A percentile compares a stretch with the other conserved stretches of the same genome.
These are phyloP conservation scores for Monodelphis domestica DNA, from an alignment of 2,797 vertebrate genomes.

Conservation along the genomic window DNA sequence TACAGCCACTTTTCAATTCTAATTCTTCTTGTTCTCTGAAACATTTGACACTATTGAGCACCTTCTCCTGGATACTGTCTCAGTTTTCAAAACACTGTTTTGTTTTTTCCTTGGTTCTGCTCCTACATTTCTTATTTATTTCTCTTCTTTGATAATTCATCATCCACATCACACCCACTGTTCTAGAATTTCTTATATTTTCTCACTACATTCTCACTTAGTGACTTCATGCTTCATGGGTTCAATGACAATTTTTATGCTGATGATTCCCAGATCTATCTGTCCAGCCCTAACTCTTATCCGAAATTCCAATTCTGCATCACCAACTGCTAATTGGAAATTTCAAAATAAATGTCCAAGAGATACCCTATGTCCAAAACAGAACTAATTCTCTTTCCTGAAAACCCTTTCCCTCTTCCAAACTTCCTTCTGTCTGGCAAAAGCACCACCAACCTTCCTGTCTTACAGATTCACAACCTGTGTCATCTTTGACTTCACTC, in stretches of 20 bases:
- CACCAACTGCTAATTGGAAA: not conserved
- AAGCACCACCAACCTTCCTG: not conserved
- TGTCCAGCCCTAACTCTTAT: not conserved
- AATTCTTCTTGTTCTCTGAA: not conserved
- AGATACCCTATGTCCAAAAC: not conserved
- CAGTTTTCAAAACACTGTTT: not conserved
- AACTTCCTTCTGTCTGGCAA: not conserved
- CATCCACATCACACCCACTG: not conserved
- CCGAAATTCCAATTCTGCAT: not conserved
- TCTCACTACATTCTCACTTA: not conserved
- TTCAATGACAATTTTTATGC: not conserved
- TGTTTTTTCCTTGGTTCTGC: not conserved
- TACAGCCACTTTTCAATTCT: not conserved
- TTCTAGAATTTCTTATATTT: not conserved
- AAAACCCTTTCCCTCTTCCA: not conserved
- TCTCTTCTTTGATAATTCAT: not conserved
- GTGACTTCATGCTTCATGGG: not conserved
- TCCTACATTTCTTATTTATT: not conserved
- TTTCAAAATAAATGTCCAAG: not conserved
- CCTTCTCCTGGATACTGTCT: not conserved
- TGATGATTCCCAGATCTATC: not conserved
- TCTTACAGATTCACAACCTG: not conserved
- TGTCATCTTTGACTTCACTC: not conserved
- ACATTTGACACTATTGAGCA: not conserved
- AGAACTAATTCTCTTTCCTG: not conserved